A percentile compares a stretch with the other conserved stretches of the same genome.
These are phyloP conservation scores for Pheosia gnoma DNA, from an alignment of 2,888 invertebrate species.

Conservation along the genomic window DNA sequence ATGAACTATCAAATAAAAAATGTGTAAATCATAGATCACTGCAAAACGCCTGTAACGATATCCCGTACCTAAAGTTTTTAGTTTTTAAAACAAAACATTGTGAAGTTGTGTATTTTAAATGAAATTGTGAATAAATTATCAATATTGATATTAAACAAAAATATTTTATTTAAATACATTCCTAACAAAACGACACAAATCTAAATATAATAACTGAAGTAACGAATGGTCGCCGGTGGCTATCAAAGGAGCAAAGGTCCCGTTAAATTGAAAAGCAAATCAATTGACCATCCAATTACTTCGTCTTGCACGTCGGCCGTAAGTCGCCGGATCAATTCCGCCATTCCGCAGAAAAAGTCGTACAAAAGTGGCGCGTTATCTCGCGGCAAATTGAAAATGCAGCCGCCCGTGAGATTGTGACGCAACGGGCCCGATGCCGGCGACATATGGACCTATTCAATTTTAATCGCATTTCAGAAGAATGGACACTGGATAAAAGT, in stretches of 20 bases:
- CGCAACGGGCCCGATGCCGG: conserved; percentile 73
- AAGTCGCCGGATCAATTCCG: conserved; percentile 83
- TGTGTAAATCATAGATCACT: conserved; percentile 75
- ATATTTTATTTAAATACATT: conserved; percentile 45
- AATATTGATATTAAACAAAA: conserved; percentile 78
- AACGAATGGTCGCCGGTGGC: conserved; percentile 25
- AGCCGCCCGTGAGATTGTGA: conserved; percentile 81
- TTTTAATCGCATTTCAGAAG: conserved; percentile 84
- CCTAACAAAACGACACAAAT: conserved; percentile 14
- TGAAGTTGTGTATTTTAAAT: conserved; percentile 84
- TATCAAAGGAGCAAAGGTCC: conserved; percentile 32
- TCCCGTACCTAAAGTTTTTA: conserved; percentile 82
- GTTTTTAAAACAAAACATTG: conserved; percentile 81
- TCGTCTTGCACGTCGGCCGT: conserved; percentile 67
- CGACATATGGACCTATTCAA: conserved; percentile 83
- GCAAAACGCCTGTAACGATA: conserved; percentile 75
- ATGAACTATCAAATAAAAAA: conserved; percentile 49
- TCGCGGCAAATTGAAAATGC: conserved; percentile 84
- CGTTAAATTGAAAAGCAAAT: conserved; percentile 65
- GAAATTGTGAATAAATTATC: conserved; percentile 84
- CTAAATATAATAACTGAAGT: conserved; percentile 27
- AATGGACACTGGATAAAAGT: conserved; percentile 81
- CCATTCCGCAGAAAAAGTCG: conserved; percentile 79
- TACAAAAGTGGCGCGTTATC: conserved; percentile 79
- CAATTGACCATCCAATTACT: conserved; percentile 77